phyloP scores from a whole-genome alignment of 2,888 invertebrate species.

The Leptopilina myrica region DNA sequence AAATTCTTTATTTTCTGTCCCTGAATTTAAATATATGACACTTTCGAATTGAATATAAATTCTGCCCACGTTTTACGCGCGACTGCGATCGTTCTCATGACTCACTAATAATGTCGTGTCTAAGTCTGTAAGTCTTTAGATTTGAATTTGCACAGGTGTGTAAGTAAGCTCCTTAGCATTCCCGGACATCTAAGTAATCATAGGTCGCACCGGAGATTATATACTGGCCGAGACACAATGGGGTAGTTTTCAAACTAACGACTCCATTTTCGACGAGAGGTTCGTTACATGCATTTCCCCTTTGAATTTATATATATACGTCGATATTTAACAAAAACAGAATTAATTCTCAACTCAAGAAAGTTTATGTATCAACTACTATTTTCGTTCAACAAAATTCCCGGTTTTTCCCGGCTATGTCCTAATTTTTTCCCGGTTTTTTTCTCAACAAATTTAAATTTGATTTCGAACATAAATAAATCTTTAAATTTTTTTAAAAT shows the following conservation, averaged over 20 bases:
- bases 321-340: too few relatives aligned
- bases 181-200: conserved; percentile 31
- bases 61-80: conserved; percentile 17
- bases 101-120: neutral
- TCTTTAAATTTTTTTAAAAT: too few relatives aligned
- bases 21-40: neutral
- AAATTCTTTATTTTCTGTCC: neutral
- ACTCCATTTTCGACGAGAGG: conserved; percentile 43
- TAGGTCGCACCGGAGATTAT: conserved; percentile 46
- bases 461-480: too few relatives aligned
- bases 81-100: neutral
- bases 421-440: too few relatives aligned
- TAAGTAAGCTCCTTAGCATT: conserved; percentile 21
- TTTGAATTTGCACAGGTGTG: neutral
- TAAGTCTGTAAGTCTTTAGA: neutral
- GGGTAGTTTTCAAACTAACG: conserved; percentile 47
- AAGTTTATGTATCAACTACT: neutral
- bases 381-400: too few relatives aligned
- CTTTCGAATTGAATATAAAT: conserved; percentile 18
- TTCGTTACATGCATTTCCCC: neutral
- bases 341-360: too few relatives aligned
- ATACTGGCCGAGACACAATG: conserved; percentile 46
- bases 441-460: too few relatives aligned
- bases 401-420: too few relatives aligned
- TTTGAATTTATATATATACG: too few relatives aligned